Conservation (phyloP, 2,888 invertebrate genomes). For the Thysanoteuthis rhombus region DNA sequence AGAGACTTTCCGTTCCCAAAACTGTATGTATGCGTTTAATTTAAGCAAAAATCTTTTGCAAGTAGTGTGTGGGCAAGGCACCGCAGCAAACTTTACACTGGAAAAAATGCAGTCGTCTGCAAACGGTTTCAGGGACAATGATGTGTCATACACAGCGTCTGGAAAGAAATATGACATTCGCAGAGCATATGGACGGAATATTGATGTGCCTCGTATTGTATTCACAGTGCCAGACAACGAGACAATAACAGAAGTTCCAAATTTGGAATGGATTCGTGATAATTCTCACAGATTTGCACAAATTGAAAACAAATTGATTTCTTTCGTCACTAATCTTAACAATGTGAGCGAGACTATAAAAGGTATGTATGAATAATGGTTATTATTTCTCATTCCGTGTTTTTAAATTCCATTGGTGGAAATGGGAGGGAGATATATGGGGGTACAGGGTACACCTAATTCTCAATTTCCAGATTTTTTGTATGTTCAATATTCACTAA, state of each 20-base stretch:
- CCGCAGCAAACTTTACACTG: neutral
- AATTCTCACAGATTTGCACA: neutral
- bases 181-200: neutral
- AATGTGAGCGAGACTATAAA: slow-evolving; percentile 14
- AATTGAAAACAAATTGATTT: neutral
- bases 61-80: slow-evolving; percentile 14
- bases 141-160: neutral
- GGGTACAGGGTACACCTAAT: no score
- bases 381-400: neutral
- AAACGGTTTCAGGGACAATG: neutral
- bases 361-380: neutral
- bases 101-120: neutral
- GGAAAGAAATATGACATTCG: neutral
- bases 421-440: no score
- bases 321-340: neutral
- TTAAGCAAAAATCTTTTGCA: slow-evolving; percentile 18
- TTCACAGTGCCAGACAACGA: neutral
- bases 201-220: neutral
- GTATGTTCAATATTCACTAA: no score
- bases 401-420: no score
- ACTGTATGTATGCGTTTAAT: slow-evolving; percentile 27
- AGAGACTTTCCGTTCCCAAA: slow-evolving; percentile 15
- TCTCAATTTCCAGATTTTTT: no score
- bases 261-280: neutral
- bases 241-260: neutral